Evolutionary conservation across 2,888 invertebrate species (phyloP).

Genomic region (Pinctada fucata): DNA sequence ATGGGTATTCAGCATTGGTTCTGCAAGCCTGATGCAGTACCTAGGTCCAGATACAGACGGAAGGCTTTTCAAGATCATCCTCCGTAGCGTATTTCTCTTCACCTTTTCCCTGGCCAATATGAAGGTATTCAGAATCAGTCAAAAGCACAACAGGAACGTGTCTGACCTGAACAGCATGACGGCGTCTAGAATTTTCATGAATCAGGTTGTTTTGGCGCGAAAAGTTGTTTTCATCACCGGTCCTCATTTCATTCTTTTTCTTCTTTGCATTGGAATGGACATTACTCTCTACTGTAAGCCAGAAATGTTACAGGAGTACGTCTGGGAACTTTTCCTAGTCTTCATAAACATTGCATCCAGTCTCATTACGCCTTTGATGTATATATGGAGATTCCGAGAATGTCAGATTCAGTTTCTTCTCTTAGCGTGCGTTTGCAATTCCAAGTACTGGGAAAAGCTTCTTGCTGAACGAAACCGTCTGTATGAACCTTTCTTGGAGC

Average conservation of each 20-base stretch:
- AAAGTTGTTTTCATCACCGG: constrained; percentile 19
- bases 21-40: background rate
- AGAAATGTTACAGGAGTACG: background rate
- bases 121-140: constrained; percentile 5
- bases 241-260: constrained; percentile 7
- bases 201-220: constrained; percentile 6
- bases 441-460: background rate
- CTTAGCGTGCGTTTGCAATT: background rate
- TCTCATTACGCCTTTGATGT: constrained; percentile 16
- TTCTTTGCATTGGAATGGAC: background rate
- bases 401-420: constrained; percentile 17
- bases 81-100: constrained; percentile 14
- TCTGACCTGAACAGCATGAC: constrained; percentile 1
- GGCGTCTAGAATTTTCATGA: constrained; percentile 8
- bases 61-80: constrained; percentile 14
- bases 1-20: constrained; percentile 7
- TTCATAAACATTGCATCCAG: background rate
- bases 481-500: constrained; percentile 14
- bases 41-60: background rate
- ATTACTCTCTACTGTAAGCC: background rate
- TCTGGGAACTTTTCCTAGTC: background rate
- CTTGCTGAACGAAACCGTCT: constrained; percentile 11
- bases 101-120: constrained; percentile 4
- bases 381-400: constrained; percentile 22
- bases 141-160: constrained; percentile 5